Base-by-base conservation (phyloP, 2,888 invertebrate species). In the Oscheius sp. region DNA sequence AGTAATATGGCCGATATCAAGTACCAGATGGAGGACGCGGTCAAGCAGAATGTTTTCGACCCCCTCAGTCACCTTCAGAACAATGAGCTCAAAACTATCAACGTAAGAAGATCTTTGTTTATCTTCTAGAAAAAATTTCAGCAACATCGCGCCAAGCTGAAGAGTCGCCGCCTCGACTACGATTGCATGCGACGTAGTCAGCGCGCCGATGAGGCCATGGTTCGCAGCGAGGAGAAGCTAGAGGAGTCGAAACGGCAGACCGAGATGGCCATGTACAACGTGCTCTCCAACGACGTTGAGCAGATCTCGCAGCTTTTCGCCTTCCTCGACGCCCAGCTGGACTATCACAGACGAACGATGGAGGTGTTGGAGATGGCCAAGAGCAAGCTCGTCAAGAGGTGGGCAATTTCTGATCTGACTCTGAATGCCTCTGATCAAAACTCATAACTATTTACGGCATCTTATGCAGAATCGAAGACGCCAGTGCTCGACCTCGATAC, bases 81-180 rank as follows among this genome's bases (percentile, higher is more conserved):
- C 88, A 99, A 98, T 93, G 99, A 99, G 91, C 93, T 99, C 74
- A 99, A 98, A 91, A 99, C 99, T 93, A 98, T 99, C 85, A 96
- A 96, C 95, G 96, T 96, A 91, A 92, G 92, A 21, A 0, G 0
- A 21, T 21, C 21, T 21, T 21, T 21, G 0, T 21, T 21, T 21
- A 21, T 21, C 21, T 55, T 33, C 21, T 21, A 21, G 21, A 21
- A 9, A 7, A 7, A 3, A 33, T 78, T 89, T 70, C 83, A 96
- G 96, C 96, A 98, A 91, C 98, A 99, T 92, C 93, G 99, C 89
- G 99, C 99, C 93, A 99, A 99, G 93, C 92, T 99, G 90, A 96
- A 97, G 91, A 98, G 99, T 72, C 93, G 99, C 89, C 93, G 99
- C 88, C 92, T 99, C 89, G 99, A 99, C 91, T 99, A 95, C 90